Conservation (phyloP, 2,113 vertebrate species). For the Rhabdornis inornatus region DNA sequence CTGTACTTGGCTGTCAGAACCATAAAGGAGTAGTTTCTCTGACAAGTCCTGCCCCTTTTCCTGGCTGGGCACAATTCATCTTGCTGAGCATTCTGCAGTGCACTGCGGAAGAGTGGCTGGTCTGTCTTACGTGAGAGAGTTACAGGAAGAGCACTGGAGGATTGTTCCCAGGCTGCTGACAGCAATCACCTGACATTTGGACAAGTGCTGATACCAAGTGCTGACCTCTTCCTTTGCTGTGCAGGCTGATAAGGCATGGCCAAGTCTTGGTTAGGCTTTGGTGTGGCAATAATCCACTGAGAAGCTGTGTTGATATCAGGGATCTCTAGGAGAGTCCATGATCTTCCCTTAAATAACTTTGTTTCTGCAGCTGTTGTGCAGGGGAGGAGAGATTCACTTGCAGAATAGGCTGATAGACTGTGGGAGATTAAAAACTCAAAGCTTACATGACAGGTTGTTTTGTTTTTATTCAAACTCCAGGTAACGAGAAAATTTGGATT, state of each 20-base stretch:
- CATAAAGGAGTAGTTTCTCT: not conserved
- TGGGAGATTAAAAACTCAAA: not conserved
- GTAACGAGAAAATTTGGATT: conserved; percentile 55
- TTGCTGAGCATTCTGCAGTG: not conserved
- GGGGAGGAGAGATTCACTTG: not conserved
- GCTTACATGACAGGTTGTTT: not conserved
- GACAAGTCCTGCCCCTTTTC: not conserved
- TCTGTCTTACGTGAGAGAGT: not conserved
- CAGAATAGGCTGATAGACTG: not conserved
- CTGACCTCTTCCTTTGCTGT: not conserved
- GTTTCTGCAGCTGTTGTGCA: not conserved
- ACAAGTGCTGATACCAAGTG: not conserved
- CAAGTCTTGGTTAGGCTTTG: not conserved
- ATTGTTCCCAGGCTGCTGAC: not conserved
- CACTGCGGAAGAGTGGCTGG: accelerated
- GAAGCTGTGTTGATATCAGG: not conserved
- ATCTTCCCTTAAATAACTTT: not conserved
- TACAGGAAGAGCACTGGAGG: not conserved
- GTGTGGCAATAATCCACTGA: not conserved
- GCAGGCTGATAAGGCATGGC: not conserved
- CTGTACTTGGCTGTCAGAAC: not conserved
- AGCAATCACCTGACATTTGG: not conserved
- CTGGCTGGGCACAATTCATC: not conserved
- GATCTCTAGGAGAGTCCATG: not conserved
- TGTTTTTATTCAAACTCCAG: conserved; percentile 52